These are phyloP conservation scores for Heliconius charithonia DNA, from an alignment of 2,888 invertebrate species.

Conservation along the genomic window DNA sequence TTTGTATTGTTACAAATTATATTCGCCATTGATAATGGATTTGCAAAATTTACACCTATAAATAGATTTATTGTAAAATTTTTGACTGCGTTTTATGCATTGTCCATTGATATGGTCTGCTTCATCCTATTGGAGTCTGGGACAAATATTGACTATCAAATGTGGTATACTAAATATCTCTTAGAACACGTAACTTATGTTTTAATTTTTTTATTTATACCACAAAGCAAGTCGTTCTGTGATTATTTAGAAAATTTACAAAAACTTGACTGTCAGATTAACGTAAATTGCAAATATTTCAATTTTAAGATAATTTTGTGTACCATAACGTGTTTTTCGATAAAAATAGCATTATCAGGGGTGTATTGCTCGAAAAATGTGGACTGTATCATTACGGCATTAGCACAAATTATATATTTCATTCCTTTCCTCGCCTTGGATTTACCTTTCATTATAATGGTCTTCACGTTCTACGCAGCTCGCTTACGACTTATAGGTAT, in stretches of 20 bases:
- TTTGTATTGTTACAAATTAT: conserved; percentile 9
- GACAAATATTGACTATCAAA: background rate
- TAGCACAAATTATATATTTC: background rate
- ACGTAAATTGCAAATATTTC: background rate
- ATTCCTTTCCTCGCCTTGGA: conserved; percentile 9
- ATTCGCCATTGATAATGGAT: conserved; percentile 12
- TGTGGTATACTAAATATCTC: conserved; percentile 3
- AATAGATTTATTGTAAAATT: background rate
- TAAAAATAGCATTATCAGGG: no score
- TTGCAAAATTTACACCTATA: background rate
- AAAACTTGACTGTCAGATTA: background rate
- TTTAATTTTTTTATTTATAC: background rate
- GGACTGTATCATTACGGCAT: background rate
- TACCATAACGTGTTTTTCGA: no score
- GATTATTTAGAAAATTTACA: conserved; percentile 10
- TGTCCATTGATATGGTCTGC: background rate
- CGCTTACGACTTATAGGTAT: conserved; percentile 15
- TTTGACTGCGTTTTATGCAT: background rate
- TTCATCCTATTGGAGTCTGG: background rate
- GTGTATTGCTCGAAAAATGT: no score
- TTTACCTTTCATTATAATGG: conserved; percentile 14
- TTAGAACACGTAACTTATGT: background rate
- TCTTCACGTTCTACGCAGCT: conserved; percentile 20
- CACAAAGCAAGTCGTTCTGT: conserved; percentile 1
- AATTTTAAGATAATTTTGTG: no score